Evolutionary conservation across 2,888 invertebrate genomes (phyloP).

Genomic region (Ametastegia equiseti): DNA sequence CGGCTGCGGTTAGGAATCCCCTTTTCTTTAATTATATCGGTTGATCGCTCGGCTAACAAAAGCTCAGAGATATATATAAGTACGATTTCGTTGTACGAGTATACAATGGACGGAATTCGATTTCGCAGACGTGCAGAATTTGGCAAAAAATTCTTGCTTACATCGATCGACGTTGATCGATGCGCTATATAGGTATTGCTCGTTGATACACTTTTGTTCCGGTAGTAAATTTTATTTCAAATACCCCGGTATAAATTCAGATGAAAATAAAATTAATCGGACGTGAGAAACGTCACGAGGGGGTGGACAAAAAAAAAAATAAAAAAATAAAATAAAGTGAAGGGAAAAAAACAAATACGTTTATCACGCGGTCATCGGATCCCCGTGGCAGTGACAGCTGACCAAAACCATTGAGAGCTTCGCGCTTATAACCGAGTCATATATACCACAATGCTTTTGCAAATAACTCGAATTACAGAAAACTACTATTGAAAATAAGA

Average conservation of each 20-base stretch:
- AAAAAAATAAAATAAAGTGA: background rate
- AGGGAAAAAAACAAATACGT: background rate
- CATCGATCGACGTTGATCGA: background rate
- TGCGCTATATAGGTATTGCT: background rate
- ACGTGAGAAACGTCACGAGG: background rate
- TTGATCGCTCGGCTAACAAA: background rate
- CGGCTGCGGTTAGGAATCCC: background rate
- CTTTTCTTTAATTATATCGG: background rate
- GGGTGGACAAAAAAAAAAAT: background rate
- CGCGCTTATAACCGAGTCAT: background rate
- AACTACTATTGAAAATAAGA: background rate
- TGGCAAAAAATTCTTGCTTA: background rate
- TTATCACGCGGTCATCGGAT: background rate
- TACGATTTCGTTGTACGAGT: background rate
- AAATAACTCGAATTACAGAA: background rate
- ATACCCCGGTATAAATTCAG: slow-evolving; percentile 2
- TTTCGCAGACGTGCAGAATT: background rate
- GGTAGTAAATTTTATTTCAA: slow-evolving; percentile 29
- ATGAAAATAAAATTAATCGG: slow-evolving; percentile 34
- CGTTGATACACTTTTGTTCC: slow-evolving; percentile 26
- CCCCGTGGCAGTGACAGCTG: slow-evolving; percentile 31
- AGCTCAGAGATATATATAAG: background rate
- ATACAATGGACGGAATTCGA: background rate
- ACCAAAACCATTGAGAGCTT: slow-evolving; percentile 6
- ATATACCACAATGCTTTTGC: background rate